phyloP scores from a whole-genome alignment of 2,797 vertebrate species.

The Allobates femoralis region DNA sequence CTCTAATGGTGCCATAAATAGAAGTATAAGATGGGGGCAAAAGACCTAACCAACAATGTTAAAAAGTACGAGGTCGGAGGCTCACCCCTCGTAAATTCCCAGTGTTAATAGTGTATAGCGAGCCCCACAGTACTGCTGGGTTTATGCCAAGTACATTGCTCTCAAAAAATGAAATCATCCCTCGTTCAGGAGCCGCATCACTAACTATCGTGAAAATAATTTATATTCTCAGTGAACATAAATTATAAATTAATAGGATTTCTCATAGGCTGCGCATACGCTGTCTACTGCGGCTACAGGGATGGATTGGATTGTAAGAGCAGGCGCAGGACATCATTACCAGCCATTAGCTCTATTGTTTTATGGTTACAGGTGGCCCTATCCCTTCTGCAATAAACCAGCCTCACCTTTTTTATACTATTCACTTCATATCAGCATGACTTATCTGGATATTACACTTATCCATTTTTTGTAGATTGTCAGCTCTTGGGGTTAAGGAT shows the following conservation, averaged over 20 bases:
- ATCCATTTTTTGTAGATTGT: background rate
- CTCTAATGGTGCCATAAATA: background rate
- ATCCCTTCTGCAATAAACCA: background rate
- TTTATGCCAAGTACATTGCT: background rate
- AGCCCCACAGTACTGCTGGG: background rate
- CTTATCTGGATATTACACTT: background rate
- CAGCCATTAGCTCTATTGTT: background rate
- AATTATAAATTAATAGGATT: slow-evolving; percentile 55
- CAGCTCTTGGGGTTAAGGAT: background rate
- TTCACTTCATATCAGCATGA: background rate
- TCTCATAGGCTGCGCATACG: background rate
- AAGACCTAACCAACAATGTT: background rate
- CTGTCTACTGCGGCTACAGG: background rate
- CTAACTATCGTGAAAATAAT: slow-evolving; percentile 52
- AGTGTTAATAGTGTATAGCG: background rate
- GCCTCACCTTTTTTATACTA: background rate
- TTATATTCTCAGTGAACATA: slow-evolving; percentile 45
- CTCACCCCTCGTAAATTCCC: background rate
- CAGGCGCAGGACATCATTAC: background rate
- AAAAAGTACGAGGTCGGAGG: background rate
- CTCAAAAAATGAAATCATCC: slow-evolving; percentile 26
- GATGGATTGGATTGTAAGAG: slow-evolving; percentile 18
- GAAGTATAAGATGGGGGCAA: too few relatives aligned
- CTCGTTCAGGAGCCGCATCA: slow-evolving; percentile 8
- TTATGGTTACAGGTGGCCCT: background rate